Evolutionary conservation across 2,113 vertebrate genomes (phyloP), one percentile per base, ranked within the genome.

Genomic region (Vidua chalybeata): DNA sequence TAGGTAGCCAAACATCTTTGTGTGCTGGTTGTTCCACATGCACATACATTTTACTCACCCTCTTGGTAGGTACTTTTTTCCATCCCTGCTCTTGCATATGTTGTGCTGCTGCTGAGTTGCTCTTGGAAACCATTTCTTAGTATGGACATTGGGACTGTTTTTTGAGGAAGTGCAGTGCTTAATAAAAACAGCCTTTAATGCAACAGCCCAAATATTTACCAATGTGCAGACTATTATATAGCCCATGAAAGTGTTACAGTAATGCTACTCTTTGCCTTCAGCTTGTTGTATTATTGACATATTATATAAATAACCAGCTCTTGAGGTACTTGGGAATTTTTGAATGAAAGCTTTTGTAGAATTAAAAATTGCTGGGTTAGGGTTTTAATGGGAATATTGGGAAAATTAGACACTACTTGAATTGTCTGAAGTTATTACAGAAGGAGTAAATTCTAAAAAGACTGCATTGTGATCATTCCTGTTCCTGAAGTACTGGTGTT

Each of bases 261-360:
- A 33, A 67, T n/a, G 45, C 45, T 41, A 1, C 31, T 3, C 1
- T 78, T 83, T 68, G 37, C 26, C 31, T 54, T 66, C 28, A 52
- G 33, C 45, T 79, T 24, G 9, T 41, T 89, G 24, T 28, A 13
- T 66, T 37, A 10, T 17, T 67, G 74, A 6, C 20, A 13, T 84
- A 31, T 84, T 54, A 5, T 7, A 41, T 28, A 37, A 82, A 48
- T 18, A 74, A 17, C 21, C 45, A 79, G 83, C 54, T 91, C 9
- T 33, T 59, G 68, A 95, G 91, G 58, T 83, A 28, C 43, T 74
- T 52, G n/a, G 49, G 48, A 63, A 28, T 7, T 82, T 55, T 76
- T 87, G 64, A 81, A 76, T 67, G 58, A 83, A 96, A 94, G 58
- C 21, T 87, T 80, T 71, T 7, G 6, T 67, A 82, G 73, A 68